phyloP scores from a whole-genome alignment of 2,113 vertebrate species.

The Lethenteron reissneri region DNA sequence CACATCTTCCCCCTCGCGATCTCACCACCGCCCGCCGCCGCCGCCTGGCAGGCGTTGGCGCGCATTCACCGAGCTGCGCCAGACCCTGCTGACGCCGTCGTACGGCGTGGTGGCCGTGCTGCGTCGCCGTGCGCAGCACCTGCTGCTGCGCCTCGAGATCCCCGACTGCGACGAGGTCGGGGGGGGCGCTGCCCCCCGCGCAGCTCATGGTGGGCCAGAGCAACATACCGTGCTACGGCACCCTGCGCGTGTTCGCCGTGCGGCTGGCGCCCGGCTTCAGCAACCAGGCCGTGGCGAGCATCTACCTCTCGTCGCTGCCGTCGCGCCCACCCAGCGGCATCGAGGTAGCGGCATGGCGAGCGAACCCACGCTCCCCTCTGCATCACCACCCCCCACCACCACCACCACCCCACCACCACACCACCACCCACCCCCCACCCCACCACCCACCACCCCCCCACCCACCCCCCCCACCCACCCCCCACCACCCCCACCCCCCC shows the following conservation, averaged over 20 bases:
- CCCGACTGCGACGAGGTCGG: slow-evolving; percentile 43
- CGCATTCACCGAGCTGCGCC: slow-evolving; percentile 53
- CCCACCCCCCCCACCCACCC: no score
- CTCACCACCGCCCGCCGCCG: no score
- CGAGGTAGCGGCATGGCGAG: no score
- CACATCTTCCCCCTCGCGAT: no score
- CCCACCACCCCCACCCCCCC: no score
- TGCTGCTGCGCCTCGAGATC: slow-evolving; percentile 75
- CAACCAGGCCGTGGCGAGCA: slow-evolving; percentile 71
- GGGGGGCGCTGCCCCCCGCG: slow-evolving; percentile 51
- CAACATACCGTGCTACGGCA: slow-evolving; percentile 89
- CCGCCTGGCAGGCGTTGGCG: no score
- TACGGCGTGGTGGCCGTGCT: slow-evolving; percentile 82
- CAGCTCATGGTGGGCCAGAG: slow-evolving; percentile 92
- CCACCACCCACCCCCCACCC: no score
- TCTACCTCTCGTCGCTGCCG: slow-evolving; percentile 75
- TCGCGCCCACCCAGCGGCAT: slow-evolving; percentile 21
- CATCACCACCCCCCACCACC: no score
- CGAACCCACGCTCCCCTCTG: no score
- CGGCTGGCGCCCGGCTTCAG: slow-evolving; percentile 71
- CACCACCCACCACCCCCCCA: no score
- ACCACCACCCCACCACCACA: no score
- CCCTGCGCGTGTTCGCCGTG: slow-evolving; percentile 63
- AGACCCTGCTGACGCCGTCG: slow-evolving; percentile 61
- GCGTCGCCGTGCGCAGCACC: slow-evolving; percentile 56